Evolutionary conservation across 2,888 invertebrate species (phyloP).

Genomic region (Epistrophe eligans): DNA sequence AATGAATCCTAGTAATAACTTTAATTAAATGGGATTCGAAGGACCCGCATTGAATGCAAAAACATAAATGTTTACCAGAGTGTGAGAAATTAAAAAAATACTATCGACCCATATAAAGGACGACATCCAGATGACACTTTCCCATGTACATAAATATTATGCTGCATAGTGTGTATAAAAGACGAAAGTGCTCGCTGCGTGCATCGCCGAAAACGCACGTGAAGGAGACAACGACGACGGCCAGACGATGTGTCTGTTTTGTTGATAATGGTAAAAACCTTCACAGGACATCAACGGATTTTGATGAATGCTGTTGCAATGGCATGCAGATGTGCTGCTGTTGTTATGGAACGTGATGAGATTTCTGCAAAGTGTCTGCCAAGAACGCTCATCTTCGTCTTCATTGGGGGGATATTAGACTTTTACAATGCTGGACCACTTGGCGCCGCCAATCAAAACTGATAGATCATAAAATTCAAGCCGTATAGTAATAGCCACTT

Average conservation of each 20-base stretch:
- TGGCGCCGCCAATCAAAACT: conserved; percentile 16
- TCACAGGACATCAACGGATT: not conserved
- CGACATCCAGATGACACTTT: conserved; percentile 5
- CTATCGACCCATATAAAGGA: not conserved
- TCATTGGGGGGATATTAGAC: not conserved
- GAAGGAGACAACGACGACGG: not conserved
- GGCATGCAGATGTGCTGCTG: conserved; percentile 8
- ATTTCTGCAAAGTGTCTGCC: conserved; percentile 1
- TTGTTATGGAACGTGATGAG: not conserved
- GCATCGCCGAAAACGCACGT: not conserved
- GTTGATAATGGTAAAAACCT: conserved; percentile 5
- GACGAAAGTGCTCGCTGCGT: not conserved
- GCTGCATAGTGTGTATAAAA: not conserved
- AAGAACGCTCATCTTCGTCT: not conserved
- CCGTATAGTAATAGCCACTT: not conserved
- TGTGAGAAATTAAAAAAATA: not conserved
- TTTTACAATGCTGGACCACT: conserved; percentile 3
- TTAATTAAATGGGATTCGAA: not conserved
- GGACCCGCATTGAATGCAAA: not conserved
- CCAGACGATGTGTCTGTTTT: conserved; percentile 23
- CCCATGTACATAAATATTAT: not conserved
- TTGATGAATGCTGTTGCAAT: conserved; percentile 15
- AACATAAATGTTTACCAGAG: not conserved
- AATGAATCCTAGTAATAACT: not conserved
- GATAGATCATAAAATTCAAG: conserved; percentile 20